These are phyloP conservation scores for Sialis fuliginosa DNA, from an alignment of 2,888 invertebrate species.

Conservation along the genomic window DNA sequence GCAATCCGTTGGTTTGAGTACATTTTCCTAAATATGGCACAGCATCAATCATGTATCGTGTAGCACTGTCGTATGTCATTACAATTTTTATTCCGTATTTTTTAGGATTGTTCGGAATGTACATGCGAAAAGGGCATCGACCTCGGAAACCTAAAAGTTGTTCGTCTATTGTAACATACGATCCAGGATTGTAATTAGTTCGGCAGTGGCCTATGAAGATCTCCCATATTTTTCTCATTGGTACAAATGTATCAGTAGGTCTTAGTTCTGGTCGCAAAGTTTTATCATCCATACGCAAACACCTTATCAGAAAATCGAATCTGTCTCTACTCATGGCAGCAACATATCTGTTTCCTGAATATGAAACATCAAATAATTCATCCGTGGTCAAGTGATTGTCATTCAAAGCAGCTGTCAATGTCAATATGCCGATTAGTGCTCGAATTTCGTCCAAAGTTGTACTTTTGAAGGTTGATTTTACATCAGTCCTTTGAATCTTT, in stretches of 20 bases:
- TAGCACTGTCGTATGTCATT: slow-evolving; percentile 11
- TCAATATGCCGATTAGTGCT: no score
- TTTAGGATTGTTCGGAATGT: slow-evolving; percentile 14
- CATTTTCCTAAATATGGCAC: slow-evolving; percentile 13
- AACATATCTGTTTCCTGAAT: no score
- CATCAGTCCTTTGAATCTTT: no score
- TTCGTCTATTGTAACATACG: slow-evolving; percentile 12
- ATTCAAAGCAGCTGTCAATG: no score
- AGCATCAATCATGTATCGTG: slow-evolving; percentile 12
- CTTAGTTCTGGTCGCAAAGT: slow-evolving; percentile 3
- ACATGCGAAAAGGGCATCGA: slow-evolving; percentile 14
- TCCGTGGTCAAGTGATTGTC: no score
- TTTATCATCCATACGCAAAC: slow-evolving; percentile 10
- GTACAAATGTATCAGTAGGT: slow-evolving; percentile 8
- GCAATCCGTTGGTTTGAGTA: no score
- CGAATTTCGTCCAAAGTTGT: no score
- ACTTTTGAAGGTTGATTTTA: no score
- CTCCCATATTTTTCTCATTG: slow-evolving; percentile 12
- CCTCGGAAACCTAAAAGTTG: slow-evolving; percentile 13
- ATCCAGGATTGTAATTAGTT: slow-evolving; percentile 9
- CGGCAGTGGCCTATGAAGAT: slow-evolving; percentile 13
- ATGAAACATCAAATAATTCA: no score
- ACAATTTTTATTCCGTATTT: slow-evolving; percentile 14
- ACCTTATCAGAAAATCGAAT: slow-evolving; percentile 9
- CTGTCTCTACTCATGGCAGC: slow-evolving; percentile 9